Conservation (phyloP, 2,113 vertebrate species). For the Kobus ellipsiprymnus region DNA sequence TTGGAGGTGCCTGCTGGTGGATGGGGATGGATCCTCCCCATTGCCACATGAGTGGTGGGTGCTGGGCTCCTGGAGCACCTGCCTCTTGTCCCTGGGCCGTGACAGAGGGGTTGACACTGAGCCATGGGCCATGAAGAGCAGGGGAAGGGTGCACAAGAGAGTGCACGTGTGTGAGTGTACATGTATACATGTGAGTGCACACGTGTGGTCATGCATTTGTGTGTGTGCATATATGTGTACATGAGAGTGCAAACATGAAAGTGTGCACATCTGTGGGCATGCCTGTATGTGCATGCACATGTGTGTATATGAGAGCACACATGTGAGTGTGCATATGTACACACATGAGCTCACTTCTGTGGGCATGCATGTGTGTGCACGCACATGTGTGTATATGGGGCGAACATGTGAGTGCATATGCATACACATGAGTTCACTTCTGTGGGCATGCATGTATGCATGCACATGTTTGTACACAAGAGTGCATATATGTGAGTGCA, state of each 20-base stretch:
- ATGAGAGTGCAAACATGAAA: background rate
- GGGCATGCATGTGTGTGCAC: rapidly evolving
- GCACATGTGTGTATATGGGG: background rate
- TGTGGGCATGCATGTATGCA: background rate
- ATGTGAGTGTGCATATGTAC: no score
- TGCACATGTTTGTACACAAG: rapidly evolving
- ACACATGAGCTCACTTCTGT: background rate
- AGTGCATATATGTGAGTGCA: rapidly evolving
- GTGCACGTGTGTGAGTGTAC: background rate
- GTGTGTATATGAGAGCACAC: background rate
- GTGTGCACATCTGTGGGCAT: no score
- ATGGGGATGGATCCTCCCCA: no score
- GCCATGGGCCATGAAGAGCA: rapidly evolving
- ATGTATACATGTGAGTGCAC: background rate
- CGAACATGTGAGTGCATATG: background rate
- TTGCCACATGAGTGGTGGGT: rapidly evolving
- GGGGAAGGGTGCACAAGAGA: background rate
- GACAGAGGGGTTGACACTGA: no score
- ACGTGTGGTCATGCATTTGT: background rate
- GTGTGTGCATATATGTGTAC: no score
- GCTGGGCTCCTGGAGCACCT: rapidly evolving
- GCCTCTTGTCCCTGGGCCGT: rapidly evolving
- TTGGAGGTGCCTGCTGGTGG: no score
- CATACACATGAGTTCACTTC: background rate
- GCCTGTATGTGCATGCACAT: background rate